A percentile compares a stretch with the other conserved stretches of the same genome.
Evolutionary conservation across 2,888 invertebrate genomes (phyloP).

Genomic region (Plagiodera versicolora): DNA sequence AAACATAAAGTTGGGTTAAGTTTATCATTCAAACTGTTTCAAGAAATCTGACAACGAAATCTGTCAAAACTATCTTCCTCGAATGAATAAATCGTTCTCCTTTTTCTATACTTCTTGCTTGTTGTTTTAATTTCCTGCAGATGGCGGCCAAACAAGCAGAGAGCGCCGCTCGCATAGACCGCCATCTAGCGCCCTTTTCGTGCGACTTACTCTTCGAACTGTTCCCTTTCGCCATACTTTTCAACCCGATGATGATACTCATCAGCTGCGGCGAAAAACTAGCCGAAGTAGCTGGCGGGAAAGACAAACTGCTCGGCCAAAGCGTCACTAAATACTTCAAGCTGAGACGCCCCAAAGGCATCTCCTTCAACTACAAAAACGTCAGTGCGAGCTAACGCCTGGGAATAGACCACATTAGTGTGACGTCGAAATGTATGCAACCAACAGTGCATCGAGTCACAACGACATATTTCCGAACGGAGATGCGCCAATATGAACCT

Average conservation of each 20-base stretch:
- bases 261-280: conserved; percentile 79
- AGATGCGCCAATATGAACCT: too few relatives aligned
- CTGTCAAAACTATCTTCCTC: too few relatives aligned
- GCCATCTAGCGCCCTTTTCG: conserved; percentile 64
- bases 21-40: too few relatives aligned
- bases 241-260: conserved; percentile 76
- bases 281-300: conserved; percentile 65
- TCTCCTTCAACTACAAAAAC: conserved; percentile 82
- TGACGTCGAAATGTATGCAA: too few relatives aligned
- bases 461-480: too few relatives aligned
- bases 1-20: too few relatives aligned
- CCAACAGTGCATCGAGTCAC: too few relatives aligned
- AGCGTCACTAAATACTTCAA: conserved; percentile 72
- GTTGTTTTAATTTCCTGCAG: conserved; percentile 34
- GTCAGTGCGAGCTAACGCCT: too few relatives aligned
- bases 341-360: conserved; percentile 78
- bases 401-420: too few relatives aligned
- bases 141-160: conserved; percentile 44
- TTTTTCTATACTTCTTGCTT: too few relatives aligned
- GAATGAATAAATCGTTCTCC: too few relatives aligned
- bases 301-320: conserved; percentile 63
- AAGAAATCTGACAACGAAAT: too few relatives aligned
- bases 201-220: conserved; percentile 73
- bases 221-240: conserved; percentile 85
- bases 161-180: conserved; percentile 44